Percentiles rank a stretch among this genome's conserved stretches.
phyloP scores from a whole-genome alignment of 1,140 invertebrate genomes.

The Mycetomoellerius zeteki region DNA sequence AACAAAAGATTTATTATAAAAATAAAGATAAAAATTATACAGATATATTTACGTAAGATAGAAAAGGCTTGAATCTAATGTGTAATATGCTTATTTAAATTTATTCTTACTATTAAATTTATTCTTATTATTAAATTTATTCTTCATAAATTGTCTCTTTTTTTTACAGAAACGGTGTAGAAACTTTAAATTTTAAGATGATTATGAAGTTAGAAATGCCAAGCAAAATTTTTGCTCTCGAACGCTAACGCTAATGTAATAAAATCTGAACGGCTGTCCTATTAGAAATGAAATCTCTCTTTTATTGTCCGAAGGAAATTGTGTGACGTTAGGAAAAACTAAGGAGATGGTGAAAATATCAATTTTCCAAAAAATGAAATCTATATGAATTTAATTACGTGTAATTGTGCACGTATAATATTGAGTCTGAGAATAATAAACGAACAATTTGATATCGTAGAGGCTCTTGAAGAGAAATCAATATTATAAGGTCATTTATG shows the following conservation, averaged over 20 bases:
- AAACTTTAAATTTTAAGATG: constrained; percentile 38
- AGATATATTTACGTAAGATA: constrained; percentile 9
- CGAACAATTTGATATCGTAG: not conserved
- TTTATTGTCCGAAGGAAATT: not conserved
- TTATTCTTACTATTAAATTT: no score
- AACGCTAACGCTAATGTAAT: constrained; percentile 21
- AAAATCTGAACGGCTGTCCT: constrained; percentile 8
- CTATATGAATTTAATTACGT: not conserved
- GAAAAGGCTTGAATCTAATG: constrained; percentile 13
- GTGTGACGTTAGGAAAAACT: not conserved
- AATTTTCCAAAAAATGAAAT: not conserved
- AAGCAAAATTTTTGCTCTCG: constrained; percentile 24
- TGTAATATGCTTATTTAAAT: no score
- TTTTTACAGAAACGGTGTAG: constrained; percentile 21
- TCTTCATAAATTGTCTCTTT: constrained; percentile 32
- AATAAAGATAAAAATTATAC: constrained; percentile 30
- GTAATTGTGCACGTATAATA: constrained; percentile 18
- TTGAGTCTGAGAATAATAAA: not conserved
- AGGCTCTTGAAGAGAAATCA: not conserved
- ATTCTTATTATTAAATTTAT: no score
- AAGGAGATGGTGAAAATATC: not conserved
- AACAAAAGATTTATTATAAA: constrained; percentile 11
- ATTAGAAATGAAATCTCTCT: constrained; percentile 4
- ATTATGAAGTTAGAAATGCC: constrained; percentile 32
- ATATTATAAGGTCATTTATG: not conserved